Evolutionary conservation across 2,888 invertebrate species (phyloP), one percentile per base, ranked within the genome.

Genomic region (Allophyes oxyacanthae): DNA sequence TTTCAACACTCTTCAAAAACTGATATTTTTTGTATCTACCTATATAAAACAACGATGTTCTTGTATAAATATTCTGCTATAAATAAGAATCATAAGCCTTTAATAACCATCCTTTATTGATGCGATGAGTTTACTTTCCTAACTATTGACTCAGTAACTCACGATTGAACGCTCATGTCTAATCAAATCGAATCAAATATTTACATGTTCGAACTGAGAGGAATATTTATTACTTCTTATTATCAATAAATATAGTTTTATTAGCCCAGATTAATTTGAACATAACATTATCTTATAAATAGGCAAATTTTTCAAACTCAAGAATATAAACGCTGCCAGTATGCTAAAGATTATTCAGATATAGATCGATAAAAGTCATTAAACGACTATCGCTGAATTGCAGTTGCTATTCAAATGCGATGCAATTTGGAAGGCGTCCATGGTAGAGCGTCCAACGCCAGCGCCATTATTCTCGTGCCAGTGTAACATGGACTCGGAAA

Each of bases 391-490:
- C 82, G 77, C 78, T 67, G 74, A 85, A 85, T 77, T 87, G 89
- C 87, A 86, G 79, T 83, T 75, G 76, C 81, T 86, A 90, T 90
- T 89, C 89, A 90, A 90, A 91, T 90, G 83, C 79, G 84, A 87
- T 85, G 87, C 83, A 86, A 90, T 89, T 91, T 91, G 89, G 89
- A 91, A 86, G 85, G 82, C 83, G 81, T 89, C 89, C 89, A 89
- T 84, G 79, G 81, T 72, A 72, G 70, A 79, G 76, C 80, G 81
- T 81, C 79, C 78, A 72, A 79, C 78, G 77, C 75, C 73, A 78
- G 81, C 78, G 72, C 84, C 80, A 87, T 88, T 89, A 85, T 68
- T 61, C 62, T 25, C 53, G 34, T 51, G 64, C 89, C 88, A 86
- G 72, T 64, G 54, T 80, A 78, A 72, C 72, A 67, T 78, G 90